Percentiles rank a stretch among this genome's conserved stretches.
These are phyloP conservation scores for Anableps anableps DNA, from an alignment of 2,797 vertebrate species.

Conservation along the genomic window DNA sequence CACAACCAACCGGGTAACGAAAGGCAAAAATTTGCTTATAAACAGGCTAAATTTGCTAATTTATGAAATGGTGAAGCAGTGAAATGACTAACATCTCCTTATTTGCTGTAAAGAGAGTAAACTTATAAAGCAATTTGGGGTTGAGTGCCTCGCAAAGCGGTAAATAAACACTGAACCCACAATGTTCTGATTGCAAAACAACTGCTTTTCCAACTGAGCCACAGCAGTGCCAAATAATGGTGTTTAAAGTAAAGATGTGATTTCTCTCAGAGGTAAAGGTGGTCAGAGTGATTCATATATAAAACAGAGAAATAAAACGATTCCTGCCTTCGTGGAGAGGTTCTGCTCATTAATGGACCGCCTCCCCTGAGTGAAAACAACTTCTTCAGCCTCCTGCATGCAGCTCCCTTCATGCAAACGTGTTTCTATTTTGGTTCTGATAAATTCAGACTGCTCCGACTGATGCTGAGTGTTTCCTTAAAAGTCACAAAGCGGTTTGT, in stretches of 20 bases:
- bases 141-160: too few species aligned
- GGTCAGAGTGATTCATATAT: neutral
- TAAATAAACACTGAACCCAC: too few species aligned
- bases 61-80: too few species aligned
- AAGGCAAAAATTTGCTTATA: too few species aligned
- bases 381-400: neutral
- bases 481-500: constrained; percentile 4
- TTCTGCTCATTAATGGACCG: neutral
- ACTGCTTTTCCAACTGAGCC: neutral
- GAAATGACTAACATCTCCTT: too few species aligned
- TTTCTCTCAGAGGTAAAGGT: neutral
- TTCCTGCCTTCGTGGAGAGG: neutral
- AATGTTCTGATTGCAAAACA: neutral
- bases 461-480: constrained; percentile 6
- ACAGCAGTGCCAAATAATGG: neutral
- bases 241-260: neutral
- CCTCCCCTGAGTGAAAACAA: neutral
- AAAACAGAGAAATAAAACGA: neutral
- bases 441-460: neutral
- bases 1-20: too few species aligned
- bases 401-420: neutral
- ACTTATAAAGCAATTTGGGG: too few species aligned
- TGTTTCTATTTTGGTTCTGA: neutral
- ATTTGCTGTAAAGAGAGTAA: too few species aligned
- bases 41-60: too few species aligned